A percentile compares a stretch with the other conserved stretches of the same genome.
Evolutionary conservation across 2,113 vertebrate genomes (phyloP).

Genomic region (Marmota monax): DNA sequence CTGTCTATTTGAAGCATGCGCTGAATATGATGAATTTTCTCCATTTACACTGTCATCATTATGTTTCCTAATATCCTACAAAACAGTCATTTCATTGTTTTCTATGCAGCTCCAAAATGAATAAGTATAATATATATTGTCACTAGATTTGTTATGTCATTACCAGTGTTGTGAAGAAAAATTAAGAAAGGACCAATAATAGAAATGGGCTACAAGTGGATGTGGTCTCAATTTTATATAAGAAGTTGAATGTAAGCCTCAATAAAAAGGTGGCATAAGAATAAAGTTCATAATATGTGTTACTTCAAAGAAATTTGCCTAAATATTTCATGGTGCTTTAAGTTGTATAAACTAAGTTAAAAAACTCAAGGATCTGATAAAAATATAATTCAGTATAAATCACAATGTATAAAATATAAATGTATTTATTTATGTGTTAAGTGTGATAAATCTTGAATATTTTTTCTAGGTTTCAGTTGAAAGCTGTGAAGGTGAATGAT

Average conservation of each 20-base stretch:
- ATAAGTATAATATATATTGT: neutral
- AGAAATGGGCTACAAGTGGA: neutral
- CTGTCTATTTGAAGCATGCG: neutral
- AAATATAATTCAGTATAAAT: neutral
- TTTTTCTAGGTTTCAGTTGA: neutral
- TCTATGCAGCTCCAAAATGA: neutral
- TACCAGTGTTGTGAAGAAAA: neutral
- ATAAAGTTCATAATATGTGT: neutral
- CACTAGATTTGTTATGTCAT: neutral
- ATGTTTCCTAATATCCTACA: neutral
- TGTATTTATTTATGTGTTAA: neutral
- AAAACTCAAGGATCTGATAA: neutral
- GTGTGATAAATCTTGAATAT: neutral
- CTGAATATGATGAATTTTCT: neutral
- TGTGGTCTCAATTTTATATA: slow-evolving; percentile 23
- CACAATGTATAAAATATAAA: neutral
- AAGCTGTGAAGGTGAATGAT: neutral
- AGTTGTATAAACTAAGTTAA: slow-evolving; percentile 7
- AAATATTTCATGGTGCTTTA: neutral
- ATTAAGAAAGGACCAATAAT: neutral
- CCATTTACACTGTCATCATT: neutral
- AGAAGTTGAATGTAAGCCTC: neutral
- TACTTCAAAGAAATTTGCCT: neutral
- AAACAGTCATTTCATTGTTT: neutral
- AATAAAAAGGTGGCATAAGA: neutral